Conservation (phyloP, 1,140 invertebrate genomes). For the Leptopilina boulardi region DNA sequence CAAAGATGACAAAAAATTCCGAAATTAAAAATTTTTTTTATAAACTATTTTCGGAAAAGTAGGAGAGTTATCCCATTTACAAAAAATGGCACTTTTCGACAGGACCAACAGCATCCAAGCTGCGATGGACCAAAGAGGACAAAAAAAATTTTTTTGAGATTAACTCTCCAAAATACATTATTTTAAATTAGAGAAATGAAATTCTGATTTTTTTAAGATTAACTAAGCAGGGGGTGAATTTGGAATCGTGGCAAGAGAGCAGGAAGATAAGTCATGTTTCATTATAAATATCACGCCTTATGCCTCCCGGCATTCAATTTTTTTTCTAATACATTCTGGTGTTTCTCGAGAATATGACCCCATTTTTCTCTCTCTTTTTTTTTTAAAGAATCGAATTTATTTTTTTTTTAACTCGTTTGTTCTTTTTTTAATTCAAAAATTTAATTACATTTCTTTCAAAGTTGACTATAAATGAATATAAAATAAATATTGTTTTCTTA, state of each 20-base stretch:
- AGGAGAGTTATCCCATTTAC: no score
- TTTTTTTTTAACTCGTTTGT: neutral
- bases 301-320: conserved; percentile 45
- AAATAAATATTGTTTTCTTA: no score
- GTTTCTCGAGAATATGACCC: neutral
- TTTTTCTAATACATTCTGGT: no score
- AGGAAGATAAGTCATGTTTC: conserved; percentile 60
- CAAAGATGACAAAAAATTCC: no score
- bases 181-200: conserved; percentile 55
- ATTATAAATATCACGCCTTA: conserved; percentile 57
- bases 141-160: no score
- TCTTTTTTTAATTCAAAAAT: neutral
- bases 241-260: conserved; percentile 41
- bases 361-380: neutral
- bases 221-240: conserved; percentile 50
- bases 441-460: conserved; percentile 9
- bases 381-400: neutral
- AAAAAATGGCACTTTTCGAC: no score
- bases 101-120: no score
- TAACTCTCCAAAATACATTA: no score
- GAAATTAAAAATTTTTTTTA: no score
- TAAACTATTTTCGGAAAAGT: no score
- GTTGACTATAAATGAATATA: no score
- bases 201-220: conserved; percentile 49
- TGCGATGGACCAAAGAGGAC: no score